Evolutionary conservation across 1,140 invertebrate genomes (phyloP), one percentile per base, ranked within the genome.

Genomic region (Limonius californicus): DNA sequence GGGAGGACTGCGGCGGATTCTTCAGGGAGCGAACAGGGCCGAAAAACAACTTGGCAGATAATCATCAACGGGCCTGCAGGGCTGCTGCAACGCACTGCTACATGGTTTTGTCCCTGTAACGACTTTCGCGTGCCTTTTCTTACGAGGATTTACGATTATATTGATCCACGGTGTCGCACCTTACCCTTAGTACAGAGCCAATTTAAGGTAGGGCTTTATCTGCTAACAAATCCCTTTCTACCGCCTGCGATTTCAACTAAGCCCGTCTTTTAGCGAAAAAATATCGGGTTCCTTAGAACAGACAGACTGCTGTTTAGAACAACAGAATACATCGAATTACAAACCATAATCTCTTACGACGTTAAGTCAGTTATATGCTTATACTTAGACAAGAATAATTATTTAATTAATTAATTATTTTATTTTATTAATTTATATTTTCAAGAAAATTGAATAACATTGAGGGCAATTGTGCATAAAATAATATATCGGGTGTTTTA

Each of bases 181-280:
- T 62, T 65, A 42, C 42, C 23, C 43, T 57, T 57, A 57, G 53
- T 57, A 18, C 20, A 59, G 35, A 59, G 61, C 64, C 61, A 66
- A 66, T 66, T 66, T 66, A 66, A 66, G 64, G 64, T 60, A 54
- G 42, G 58, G 64, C 57, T 65, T 66, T 66, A 66, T 66, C 61
- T 61, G 27, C 61, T 60, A 57, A 66, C 64, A 66, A 66, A 66
- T 66, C 64, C 64, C 56, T 62, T 62, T 65, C 60, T 62, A 62
- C 60, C 64, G 60, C 43, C 57, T 50, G 18, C 50, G n/a, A 45
- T 64, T 60, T 54, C 15, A 12, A 27, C 42, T 60, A 66, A 66
- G 61, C 55, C 23, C 21, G 45, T 16, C 50, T 55, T 47, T 45
- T 59, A 63, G 54, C 32, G 43, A 63, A 63, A 57, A 64, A 59